A percentile compares a stretch with the other conserved stretches of the same genome.
These are phyloP conservation scores for Drosophila mojavensis DNA, from an alignment of 1,140 invertebrate species.

Conservation along the genomic window DNA sequence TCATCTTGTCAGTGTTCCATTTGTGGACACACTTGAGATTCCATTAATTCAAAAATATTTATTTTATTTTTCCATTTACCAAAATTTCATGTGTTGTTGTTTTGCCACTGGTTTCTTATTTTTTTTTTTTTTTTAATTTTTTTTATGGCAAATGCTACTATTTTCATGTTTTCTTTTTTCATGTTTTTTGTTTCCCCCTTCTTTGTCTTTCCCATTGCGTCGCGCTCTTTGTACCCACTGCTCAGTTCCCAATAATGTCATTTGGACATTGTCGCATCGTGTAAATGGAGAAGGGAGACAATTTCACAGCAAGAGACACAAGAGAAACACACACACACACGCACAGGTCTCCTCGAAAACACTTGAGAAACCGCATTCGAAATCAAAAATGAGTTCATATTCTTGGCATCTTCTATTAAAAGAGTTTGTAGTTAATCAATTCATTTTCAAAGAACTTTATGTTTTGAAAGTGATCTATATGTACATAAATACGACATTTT, in stretches of 20 bases:
- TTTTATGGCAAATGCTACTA: conserved; percentile 60
- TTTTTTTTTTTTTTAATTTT: conserved; percentile 47
- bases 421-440: not conserved
- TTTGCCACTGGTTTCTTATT: conserved; percentile 7
- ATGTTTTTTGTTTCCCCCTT: not conserved
- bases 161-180: conserved; percentile 27
- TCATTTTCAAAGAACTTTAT: not conserved
- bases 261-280: conserved; percentile 52
- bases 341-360: not conserved
- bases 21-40: conserved; percentile 81
- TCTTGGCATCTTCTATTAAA: not conserved
- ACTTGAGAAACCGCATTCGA: conserved; percentile 25
- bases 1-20: conserved; percentile 60
- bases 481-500: too few species aligned
- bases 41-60: conserved; percentile 80
- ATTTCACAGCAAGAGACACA: conserved; percentile 2
- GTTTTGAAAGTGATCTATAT: too few species aligned
- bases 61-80: conserved; percentile 51
- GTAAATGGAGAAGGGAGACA: conserved; percentile 24
- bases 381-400: conserved; percentile 11
- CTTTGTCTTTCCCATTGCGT: conserved; percentile 25
- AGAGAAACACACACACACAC: conserved; percentile 3
- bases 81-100: conserved; percentile 22
- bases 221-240: conserved; percentile 18
- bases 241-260: conserved; percentile 44